A percentile compares a stretch with the other conserved stretches of the same genome.
These are phyloP conservation scores for Microctenopoma steveboyesi DNA, from an alignment of 2,797 vertebrate species.

Conservation along the genomic window DNA sequence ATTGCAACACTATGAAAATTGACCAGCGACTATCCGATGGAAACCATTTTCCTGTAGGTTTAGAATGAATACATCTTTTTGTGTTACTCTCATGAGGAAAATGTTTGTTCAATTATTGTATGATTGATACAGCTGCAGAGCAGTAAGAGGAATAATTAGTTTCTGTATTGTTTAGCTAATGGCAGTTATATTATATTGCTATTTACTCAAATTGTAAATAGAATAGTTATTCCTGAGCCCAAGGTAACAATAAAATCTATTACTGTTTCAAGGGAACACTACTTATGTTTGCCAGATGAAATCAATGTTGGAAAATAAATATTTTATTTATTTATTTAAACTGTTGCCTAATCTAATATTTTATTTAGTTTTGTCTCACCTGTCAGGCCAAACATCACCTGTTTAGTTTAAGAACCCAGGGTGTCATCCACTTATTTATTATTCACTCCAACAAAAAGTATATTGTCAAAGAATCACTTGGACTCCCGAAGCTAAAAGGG, in stretches of 20 bases:
- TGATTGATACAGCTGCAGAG: conserved; percentile 46
- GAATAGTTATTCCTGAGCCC: conserved; percentile 28
- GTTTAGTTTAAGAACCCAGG: no score
- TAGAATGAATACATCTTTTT: conserved; percentile 40
- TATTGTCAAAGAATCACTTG: neutral
- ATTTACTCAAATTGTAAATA: conserved; percentile 48
- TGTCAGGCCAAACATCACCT: no score
- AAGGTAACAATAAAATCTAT: conserved; percentile 35
- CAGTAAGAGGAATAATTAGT: conserved; percentile 47
- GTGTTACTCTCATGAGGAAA: conserved; percentile 45
- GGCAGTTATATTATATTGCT: conserved; percentile 50
- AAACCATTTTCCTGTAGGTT: conserved; percentile 19
- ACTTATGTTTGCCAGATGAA: conserved; percentile 51
- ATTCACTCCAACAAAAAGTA: no score
- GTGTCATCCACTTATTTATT: neutral
- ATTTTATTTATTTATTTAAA: neutral
- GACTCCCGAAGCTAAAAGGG: neutral
- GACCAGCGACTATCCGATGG: conserved; percentile 3
- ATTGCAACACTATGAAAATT: conserved; percentile 36
- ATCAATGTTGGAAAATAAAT: neutral
- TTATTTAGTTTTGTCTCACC: neutral
- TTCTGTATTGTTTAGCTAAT: conserved; percentile 57
- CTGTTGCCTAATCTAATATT: no score
- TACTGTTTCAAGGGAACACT: conserved; percentile 62
- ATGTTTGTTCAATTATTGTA: conserved; percentile 43